Base-by-base conservation (phyloP, 2,888 invertebrate species). In the Julus scandinavius region DNA sequence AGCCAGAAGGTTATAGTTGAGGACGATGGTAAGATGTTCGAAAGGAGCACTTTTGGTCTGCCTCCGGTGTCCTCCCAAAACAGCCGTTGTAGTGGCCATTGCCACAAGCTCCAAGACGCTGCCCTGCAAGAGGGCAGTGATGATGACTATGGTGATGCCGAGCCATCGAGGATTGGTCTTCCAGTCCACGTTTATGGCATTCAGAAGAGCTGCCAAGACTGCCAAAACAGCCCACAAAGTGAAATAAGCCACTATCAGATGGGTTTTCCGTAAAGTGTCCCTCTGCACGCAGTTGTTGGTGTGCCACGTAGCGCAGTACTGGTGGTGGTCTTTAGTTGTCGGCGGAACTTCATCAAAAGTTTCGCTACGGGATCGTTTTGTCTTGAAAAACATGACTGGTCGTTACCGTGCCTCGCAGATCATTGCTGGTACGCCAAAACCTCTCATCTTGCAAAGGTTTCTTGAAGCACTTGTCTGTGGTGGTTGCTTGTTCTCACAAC, bases 111-210 rank as follows among this genome's bases (percentile, higher is more conserved):
- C 89, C 86, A 89, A 86, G 80, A 89, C 89, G 29, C 89, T 89
- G 50, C 89, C 89, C 72, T 89, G 89, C 29, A 89, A 45, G 13
- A 89, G 45, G 5, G 84, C 88, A n/a, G 89, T 88, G 63, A 89
- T 86, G 20, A 89, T n/a, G 9, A 89, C 89, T 29, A 89, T 84
- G 20, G 86, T 38, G 17, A 89, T 50, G 9, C 89, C 89, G 13
- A 89, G 54, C 89, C 89, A 89, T 20, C 38, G n/a, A 7, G 89
- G 88, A 87, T 89, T 89, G n/a, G 63, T 29, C 11, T 89, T 45
- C 89, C 89, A 89, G 20, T 89, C 89, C n/a, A 89, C 89, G 86
- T 89, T 89, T 13, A 88, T 87, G 20, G 87, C 88, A 85, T 89
- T 89, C 6, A 89, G 88, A 40, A 88, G n/a, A 29, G 83, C 45